Base-by-base conservation (phyloP, 2,888 invertebrate genomes). In the Callimorpha dominula region DNA sequence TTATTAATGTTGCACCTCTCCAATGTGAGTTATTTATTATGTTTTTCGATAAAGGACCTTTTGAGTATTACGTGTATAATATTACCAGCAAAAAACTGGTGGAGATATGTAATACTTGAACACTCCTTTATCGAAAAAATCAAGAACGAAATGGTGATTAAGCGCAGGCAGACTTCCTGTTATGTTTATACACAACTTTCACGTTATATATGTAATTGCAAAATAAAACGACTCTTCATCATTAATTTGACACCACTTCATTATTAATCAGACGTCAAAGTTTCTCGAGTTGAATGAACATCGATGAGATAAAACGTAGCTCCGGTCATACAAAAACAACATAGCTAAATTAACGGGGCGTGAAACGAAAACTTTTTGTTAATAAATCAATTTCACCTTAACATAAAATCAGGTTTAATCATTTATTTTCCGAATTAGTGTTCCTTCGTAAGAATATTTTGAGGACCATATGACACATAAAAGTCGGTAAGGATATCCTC, bases 371-470 rank as follows among this genome's bases (percentile, higher is more conserved):
- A 83, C 85, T 83, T 75, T 31, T 70, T 63, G 74, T 72, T 82
- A 79, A 86, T 87, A 86, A 88, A 87, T 88, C 85, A 87, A 87
- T 87, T 87, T 81, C 46, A 68, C 79, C 68, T 71, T 70, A 71
- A 70, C 83, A 83, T 86, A 82, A 84, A 84, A 85, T 85, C 80
- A 78, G 84, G 84, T 85, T 78, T 75, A 17, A 50, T 65, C 17
- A 87, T 67, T 54, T 52, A 84, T 84, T 85, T 84, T 85, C 78
- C 81, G 79, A 81, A 82, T 62, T 62, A 15, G 49, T 31, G 15
- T 62, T 15, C 49, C 9, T 62, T 0, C 17, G 49, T 66, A 17
- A 42, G 54, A 42, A 42, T 54, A 42, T 54, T 50, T 15, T 50
- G 50, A 50, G 65, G 50, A 17, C 15, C 49, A 49, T 14, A 6